Evolutionary conservation across 2,113 vertebrate genomes (phyloP), one percentile per base, ranked within the genome.

Genomic region (Myrmecophaga tridactyla): DNA sequence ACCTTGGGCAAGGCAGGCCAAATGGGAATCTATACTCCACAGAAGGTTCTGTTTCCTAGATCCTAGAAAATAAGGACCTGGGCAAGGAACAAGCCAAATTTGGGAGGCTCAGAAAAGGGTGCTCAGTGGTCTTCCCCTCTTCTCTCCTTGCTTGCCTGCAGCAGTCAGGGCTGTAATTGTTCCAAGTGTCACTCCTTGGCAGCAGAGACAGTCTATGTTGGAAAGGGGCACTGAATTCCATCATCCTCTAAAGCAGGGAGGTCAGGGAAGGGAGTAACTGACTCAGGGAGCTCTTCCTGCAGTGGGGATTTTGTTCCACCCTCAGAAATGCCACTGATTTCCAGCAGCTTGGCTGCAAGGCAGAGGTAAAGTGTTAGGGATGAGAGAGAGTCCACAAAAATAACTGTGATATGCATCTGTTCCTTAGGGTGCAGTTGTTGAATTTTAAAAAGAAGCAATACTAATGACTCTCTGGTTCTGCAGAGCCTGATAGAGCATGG

Each of bases 401-500:
- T 65, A 89, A 31, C 27, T 67, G 13, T 63, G 70, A 11, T 58
- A 31, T 46, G n/a, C 36, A 56, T 29, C 53, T 86, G 31, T 48
- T 58, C 82, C 56, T 53, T 67, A 65, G 62, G 25, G 2, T 60
- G 4, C 20, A 34, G 3, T 1, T 27, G 13, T 14, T 80, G 65
- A 87, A 87, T 72, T 84, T 91, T 85, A 96, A 91, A 82, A 62
- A 80, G 76, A 77, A 94, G 77, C 95, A 90, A 73, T 88, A 56
- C 63, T 86, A 65, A 77, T 46, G 51, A 81, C 34, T 65, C 20
- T 77, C 81, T 85, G 53, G 20, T 77, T 97, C n/a, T 58, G 83
- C 46, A 7, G 75, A 93, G 63, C 11, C 41, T 77, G 62, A 41
- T 53, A 81, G 60, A 21, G 20, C 20, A 92, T n/a, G 41, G 76